These are phyloP conservation scores for Flabesymbios commensalis DNA, from an alignment of 2,888 invertebrate genomes.

Conservation along the genomic window DNA sequence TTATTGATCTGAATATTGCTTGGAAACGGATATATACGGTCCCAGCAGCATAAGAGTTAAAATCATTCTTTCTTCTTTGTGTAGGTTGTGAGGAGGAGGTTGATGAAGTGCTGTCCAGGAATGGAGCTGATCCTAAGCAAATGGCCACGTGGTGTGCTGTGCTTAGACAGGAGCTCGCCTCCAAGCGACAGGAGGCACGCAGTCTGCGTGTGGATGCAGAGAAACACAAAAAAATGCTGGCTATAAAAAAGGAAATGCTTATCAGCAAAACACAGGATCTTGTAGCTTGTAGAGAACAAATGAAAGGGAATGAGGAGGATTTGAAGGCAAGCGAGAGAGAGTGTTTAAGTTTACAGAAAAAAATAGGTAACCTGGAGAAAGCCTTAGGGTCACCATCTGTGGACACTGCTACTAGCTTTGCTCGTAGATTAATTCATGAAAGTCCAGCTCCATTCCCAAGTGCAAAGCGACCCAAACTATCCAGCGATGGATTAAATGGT, in stretches of 20 bases:
- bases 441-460: conserved; percentile 29
- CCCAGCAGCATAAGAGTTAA: too few relatives aligned
- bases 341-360: conserved; percentile 22
- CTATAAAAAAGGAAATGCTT: conserved; percentile 34
- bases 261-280: conserved; percentile 33
- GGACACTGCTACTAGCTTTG: conserved; percentile 24
- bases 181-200: conserved; percentile 44
- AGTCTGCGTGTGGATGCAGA: conserved; percentile 41
- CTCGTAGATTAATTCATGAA: conserved; percentile 29
- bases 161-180: conserved; percentile 49
- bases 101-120: conserved; percentile 39
- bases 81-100: conserved; percentile 47
- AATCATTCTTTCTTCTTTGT: conserved; percentile 31
- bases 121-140: conserved; percentile 39
- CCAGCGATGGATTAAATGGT: background rate
- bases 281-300: conserved; percentile 34
- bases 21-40: too few relatives aligned
- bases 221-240: conserved; percentile 36
- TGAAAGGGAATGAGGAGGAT: conserved; percentile 44
- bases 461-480: conserved; percentile 17
- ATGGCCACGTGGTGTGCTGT: conserved; percentile 47
- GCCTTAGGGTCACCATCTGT: conserved; percentile 30
- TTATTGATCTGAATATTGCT: too few relatives aligned
- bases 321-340: conserved; percentile 39
- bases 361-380: conserved; percentile 17